Percentiles rank a stretch among this genome's conserved stretches.
These are phyloP conservation scores for Sebastes diploproa DNA, from an alignment of 2,797 vertebrate genomes.

Conservation along the genomic window DNA sequence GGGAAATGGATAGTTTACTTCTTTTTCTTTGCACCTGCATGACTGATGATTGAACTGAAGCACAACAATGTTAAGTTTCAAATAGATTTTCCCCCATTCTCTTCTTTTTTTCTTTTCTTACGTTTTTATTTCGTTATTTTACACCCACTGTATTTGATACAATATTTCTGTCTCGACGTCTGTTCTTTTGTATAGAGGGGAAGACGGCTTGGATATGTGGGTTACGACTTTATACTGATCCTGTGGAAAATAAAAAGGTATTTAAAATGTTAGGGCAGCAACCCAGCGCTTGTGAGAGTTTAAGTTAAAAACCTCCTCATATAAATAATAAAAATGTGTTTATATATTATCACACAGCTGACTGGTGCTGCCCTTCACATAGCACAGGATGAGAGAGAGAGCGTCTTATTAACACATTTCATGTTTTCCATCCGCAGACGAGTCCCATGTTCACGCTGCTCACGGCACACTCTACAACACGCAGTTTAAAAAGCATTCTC, in stretches of 20 bases:
- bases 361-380: conserved; percentile 75
- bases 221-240: conserved; percentile 79
- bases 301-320: conserved; percentile 88
- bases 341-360: conserved; percentile 83
- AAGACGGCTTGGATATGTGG: conserved; percentile 82
- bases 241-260: conserved; percentile 77
- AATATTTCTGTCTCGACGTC: conserved; percentile 61
- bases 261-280: conserved; percentile 82
- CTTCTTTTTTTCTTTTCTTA: conserved; percentile 35
- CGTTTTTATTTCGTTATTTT: conserved; percentile 50
- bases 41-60: conserved; percentile 84
- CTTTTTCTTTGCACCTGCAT: conserved; percentile 81
- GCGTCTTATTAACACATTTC: conserved; percentile 68
- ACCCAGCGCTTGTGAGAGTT: conserved; percentile 79
- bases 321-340: conserved; percentile 89
- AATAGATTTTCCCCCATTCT: conserved; percentile 75
- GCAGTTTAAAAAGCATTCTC: conserved; percentile 80
- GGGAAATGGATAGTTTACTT: conserved; percentile 80
- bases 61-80: conserved; percentile 83
- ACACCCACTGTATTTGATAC: conserved; percentile 78
- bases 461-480: conserved; percentile 66
- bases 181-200: conserved; percentile 75
- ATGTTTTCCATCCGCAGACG: conserved; percentile 59
- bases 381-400: conserved; percentile 70
- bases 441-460: conserved; percentile 69